Conservation (phyloP, 1,140 invertebrate genomes). For the Dolichoris vasculosae region DNA sequence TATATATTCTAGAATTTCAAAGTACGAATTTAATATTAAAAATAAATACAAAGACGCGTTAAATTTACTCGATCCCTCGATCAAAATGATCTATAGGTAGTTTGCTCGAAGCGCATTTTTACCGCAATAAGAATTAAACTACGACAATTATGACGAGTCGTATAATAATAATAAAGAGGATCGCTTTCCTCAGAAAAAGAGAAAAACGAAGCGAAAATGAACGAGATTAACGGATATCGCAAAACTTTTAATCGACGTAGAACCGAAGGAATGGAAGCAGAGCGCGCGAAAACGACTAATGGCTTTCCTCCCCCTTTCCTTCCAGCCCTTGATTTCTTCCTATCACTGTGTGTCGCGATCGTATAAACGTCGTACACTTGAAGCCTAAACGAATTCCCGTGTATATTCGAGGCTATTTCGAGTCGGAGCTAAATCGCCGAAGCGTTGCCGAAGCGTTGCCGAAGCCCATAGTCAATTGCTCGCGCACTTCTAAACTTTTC, state of each 20-base stretch:
- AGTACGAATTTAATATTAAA: no score
- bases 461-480: not conserved
- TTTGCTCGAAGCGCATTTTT: not conserved
- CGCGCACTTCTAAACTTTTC: not conserved
- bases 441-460: not conserved
- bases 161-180: not conserved
- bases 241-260: constrained; percentile 45
- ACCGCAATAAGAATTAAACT: not conserved
- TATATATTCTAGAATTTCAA: no score
- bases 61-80: not conserved
- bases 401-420: constrained; percentile 28
- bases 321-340: not conserved
- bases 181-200: not conserved
- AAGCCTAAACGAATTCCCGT: constrained; percentile 48
- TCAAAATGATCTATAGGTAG: not conserved
- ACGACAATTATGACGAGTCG: not conserved
- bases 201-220: not conserved
- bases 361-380: constrained; percentile 38
- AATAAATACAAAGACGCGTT: no score
- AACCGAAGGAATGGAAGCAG: not conserved
- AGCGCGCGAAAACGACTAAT: constrained; percentile 37
- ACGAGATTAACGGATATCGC: constrained; percentile 44
- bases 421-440: constrained; percentile 7
- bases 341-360: not conserved
- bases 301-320: not conserved